Evolutionary conservation across 2,797 vertebrate genomes (phyloP).

Genomic region (Cyclopterus lumpus): DNA sequence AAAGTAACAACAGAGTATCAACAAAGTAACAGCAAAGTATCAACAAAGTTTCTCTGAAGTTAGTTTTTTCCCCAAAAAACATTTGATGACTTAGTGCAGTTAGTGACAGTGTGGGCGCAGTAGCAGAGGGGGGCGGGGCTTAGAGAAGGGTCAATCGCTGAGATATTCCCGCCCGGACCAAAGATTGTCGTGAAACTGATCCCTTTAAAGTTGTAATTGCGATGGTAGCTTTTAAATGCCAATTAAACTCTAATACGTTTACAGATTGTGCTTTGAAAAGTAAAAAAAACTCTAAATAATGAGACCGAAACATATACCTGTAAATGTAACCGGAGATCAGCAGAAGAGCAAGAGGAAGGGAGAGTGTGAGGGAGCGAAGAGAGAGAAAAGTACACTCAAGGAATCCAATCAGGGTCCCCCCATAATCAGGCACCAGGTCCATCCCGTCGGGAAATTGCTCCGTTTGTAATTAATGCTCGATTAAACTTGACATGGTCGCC

Average conservation of each 20-base stretch:
- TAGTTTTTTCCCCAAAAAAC: too few relatives aligned
- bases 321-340: conserved; percentile 28
- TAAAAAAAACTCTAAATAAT: neutral
- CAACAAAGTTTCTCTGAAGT: too few relatives aligned
- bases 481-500: conserved; percentile 74
- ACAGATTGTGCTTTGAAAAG: conserved; percentile 10
- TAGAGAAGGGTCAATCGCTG: neutral
- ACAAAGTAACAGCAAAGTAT: too few relatives aligned
- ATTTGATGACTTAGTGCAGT: too few relatives aligned
- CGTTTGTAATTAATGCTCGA: conserved; percentile 82
- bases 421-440: conserved; percentile 59
- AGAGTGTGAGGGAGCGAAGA: conserved; percentile 28
- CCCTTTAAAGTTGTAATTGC: neutral
- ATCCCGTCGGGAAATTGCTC: conserved; percentile 68
- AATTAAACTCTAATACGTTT: neutral
- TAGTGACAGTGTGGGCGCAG: too few relatives aligned
- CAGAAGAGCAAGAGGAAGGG: conserved; percentile 32
- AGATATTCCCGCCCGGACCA: neutral
- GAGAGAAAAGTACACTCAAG: neutral
- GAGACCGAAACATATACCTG: neutral
- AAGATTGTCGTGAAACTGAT: neutral
- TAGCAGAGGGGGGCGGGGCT: too few relatives aligned
- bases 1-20: too few relatives aligned
- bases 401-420: conserved; percentile 34
- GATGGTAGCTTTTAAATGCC: neutral